Conservation (phyloP, 92 coral and sea anemone species). For the Pocillopora meandrina region DNA sequence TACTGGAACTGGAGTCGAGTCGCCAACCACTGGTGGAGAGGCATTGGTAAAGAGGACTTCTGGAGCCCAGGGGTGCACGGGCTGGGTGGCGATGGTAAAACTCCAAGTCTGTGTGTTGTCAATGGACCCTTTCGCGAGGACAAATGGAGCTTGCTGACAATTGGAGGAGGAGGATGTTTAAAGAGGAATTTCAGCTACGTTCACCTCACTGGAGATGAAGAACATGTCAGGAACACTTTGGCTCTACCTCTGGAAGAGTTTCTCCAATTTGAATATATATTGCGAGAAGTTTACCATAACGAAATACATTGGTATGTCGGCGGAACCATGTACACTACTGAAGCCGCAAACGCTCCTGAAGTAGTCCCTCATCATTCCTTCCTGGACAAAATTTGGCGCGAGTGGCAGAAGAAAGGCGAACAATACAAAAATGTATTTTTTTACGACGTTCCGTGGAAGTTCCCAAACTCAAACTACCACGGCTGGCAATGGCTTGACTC, state of each 20-base stretch:
- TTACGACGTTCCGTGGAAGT: conserved; percentile 14
- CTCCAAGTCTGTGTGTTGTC: conserved; percentile 27
- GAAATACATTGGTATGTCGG: conserved; percentile 63
- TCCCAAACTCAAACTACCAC: conserved; percentile 60
- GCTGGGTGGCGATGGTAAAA: conserved; percentile 57
- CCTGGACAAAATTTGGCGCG: conserved; percentile 83
- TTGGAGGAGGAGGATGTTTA: conserved; percentile 49
- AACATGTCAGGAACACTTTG: conserved; percentile 24
- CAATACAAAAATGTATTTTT: conserved; percentile 53
- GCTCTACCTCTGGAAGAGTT: conserved; percentile 48
- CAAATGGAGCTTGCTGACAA: conserved; percentile 28
- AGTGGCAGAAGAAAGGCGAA: conserved; percentile 72
- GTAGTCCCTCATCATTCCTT: conserved; percentile 80
- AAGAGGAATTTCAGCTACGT: conserved; percentile 29
- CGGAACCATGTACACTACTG: conserved; percentile 44
- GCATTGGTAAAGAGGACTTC: conserved; percentile 20
- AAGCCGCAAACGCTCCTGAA: conserved; percentile 81
- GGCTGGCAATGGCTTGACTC: conserved; percentile 79
- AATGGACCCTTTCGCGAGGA: conserved; percentile 51
- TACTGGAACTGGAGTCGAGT: conserved; percentile 65
- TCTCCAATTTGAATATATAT: conserved; percentile 44
- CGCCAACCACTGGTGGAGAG: conserved; percentile 52
- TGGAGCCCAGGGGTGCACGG: conserved; percentile 56
- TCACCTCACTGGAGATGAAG: conserved; percentile 30
- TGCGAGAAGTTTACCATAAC: conserved; percentile 62